A percentile compares a stretch with the other conserved stretches of the same genome.
These are phyloP conservation scores for Carassius auratus DNA, from an alignment of 2,113 vertebrate species.

Conservation along the genomic window DNA sequence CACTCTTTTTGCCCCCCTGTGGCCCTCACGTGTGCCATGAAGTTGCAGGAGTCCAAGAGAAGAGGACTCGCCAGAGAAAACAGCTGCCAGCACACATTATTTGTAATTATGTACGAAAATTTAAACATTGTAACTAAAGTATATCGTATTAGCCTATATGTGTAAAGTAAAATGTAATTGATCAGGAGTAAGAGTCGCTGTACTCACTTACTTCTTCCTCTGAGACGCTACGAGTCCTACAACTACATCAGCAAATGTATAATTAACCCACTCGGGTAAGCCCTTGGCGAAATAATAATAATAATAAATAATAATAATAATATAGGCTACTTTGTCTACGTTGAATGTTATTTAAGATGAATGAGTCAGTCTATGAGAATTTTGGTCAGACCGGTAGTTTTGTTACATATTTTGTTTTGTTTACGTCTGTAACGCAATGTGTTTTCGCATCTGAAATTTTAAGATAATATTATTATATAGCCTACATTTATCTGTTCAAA, in stretches of 20 bases:
- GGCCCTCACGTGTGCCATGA: conserved; percentile 54
- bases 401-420: not conserved
- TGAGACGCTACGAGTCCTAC: conserved; percentile 23
- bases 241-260: not conserved
- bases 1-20: conserved; percentile 76
- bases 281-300: not conserved
- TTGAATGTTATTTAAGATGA: not conserved
- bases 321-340: not conserved
- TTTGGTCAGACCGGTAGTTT: not conserved
- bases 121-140: not conserved
- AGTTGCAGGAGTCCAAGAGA: not conserved
- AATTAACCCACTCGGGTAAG: not conserved
- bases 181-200: conserved; percentile 60
- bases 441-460: not conserved
- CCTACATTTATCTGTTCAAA: not conserved
- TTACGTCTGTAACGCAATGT: not conserved
- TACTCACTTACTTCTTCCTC: conserved; percentile 46
- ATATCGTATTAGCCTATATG: not conserved
- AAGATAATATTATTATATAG: not conserved
- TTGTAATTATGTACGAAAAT: not conserved
- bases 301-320: too few species aligned
- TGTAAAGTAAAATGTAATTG: not conserved
- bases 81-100: not conserved
- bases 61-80: not conserved
- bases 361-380: not conserved